Base-by-base conservation (phyloP, 92 coral and sea anemone genomes). In the Palythoa grandis region DNA sequence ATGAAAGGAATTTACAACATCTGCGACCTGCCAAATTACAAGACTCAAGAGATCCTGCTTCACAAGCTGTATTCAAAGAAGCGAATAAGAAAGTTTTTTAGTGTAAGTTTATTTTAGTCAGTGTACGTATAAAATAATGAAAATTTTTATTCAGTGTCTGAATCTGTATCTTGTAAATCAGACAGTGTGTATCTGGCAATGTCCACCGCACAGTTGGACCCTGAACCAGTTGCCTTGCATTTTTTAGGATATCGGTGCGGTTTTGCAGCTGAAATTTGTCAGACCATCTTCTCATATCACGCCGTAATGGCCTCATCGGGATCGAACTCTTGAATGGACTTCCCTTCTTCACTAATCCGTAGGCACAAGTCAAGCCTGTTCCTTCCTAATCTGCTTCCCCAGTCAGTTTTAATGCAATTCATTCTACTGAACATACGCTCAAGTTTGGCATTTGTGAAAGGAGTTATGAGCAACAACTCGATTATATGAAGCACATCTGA, bases 331-430 rank as follows among this genome's bases (percentile, higher is more conserved):
- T 54, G 0, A 52, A 54, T 54, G 60, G 60, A 54, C 0, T 54
- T 9, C 60, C 88, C 88, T 85, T 85, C 74, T 85, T 85, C 74
- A 57, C 88, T 24, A 23, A 85, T 85, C 19, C 74, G 6, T 82
- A 85, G 60, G 39, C 88, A 85, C 13, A 83, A 54, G 20, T 76
- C 88, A 14, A 85, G 60, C 83, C 88, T 85, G 8, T 85, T 83
- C 58, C 88, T 74, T 74, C 70, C 74, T 74, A 85, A 58, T 48
- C 52, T 85, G 72, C 74, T 85, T 85, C 60, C 39, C 88, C 88
- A 74, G 72, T 85, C 88, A 22, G 78, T 83, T 83, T 83, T 83
- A 38, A 66, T 54, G 22, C 86, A 78, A 40, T 83, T 83, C 86
- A 83, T 83, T 22, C 86, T 19, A 66, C 86, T 68, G 52, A 83